These are phyloP conservation scores for Gallinago solitaria DNA, from an alignment of 2,797 vertebrate species.

Conservation along the genomic window DNA sequence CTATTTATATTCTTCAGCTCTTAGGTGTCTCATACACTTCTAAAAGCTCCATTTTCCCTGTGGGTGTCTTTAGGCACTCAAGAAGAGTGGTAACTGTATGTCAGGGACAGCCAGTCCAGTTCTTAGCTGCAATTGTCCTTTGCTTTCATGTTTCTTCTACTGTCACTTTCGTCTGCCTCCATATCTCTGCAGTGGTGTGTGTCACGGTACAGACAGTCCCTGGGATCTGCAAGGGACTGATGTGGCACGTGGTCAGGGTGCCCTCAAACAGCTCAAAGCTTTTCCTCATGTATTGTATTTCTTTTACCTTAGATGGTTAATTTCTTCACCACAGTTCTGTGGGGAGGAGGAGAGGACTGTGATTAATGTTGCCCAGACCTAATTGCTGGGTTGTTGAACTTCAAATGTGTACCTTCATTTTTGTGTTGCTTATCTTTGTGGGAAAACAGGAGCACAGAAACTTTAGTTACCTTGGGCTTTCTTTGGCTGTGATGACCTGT, in stretches of 20 bases:
- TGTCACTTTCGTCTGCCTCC: not conserved
- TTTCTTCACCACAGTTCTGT: not conserved
- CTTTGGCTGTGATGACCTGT: not conserved
- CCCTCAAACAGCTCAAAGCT: not conserved
- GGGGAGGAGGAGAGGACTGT: not conserved
- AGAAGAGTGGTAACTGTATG: not conserved
- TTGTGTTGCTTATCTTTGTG: not conserved
- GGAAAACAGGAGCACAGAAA: not conserved
- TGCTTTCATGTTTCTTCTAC: constrained; percentile 6
- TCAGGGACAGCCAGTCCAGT: accelerated
- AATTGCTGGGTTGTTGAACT: not conserved
- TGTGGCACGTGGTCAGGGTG: not conserved
- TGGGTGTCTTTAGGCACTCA: not conserved
- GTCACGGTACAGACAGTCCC: not conserved
- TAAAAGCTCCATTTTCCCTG: not conserved
- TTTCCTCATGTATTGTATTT: not conserved
- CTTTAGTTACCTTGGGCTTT: not conserved
- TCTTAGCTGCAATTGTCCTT: not conserved
- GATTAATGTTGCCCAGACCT: not conserved
- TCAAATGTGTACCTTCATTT: not conserved
- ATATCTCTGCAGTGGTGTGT: not conserved
- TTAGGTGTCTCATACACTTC: not conserved
- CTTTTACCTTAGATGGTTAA: not conserved
- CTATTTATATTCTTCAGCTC: not conserved
- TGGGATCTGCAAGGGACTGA: not conserved